Percentiles rank a stretch among this genome's conserved stretches.
These are phyloP conservation scores for Eudemis profundana DNA, from an alignment of 2,888 invertebrate species.

Conservation along the genomic window DNA sequence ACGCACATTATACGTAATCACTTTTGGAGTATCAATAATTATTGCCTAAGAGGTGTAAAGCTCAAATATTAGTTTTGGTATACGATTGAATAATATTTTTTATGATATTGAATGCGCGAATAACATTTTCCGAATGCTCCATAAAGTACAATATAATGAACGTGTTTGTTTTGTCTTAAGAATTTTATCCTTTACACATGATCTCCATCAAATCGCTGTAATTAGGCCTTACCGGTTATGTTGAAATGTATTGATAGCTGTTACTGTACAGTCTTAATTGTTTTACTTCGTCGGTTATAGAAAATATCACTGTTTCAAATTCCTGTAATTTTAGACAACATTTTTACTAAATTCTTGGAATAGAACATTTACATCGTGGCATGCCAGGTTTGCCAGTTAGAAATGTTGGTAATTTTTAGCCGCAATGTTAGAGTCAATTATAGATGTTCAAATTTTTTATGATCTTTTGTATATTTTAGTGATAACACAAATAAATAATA, in stretches of 20 bases:
- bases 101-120: constrained; percentile 53
- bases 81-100: constrained; percentile 32
- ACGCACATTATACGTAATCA: constrained; percentile 8
- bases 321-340: constrained; percentile 77
- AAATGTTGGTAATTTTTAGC: constrained; percentile 35
- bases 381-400: constrained; percentile 32
- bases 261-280: constrained; percentile 59
- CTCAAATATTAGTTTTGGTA: constrained; percentile 40
- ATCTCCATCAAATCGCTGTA: constrained; percentile 70
- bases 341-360: constrained; percentile 48
- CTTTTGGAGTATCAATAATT: constrained; percentile 40
- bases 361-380: constrained; percentile 20
- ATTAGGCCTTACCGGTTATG: constrained; percentile 63
- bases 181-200: constrained; percentile 77
- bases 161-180: constrained; percentile 72
- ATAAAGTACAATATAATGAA: constrained; percentile 75
- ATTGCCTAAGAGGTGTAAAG: constrained; percentile 20
- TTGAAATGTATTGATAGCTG: constrained; percentile 56
- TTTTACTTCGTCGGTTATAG: constrained; percentile 55
- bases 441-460: constrained; percentile 70
- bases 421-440: constrained; percentile 75
- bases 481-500: constrained; percentile 17
- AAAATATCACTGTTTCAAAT: constrained; percentile 70
- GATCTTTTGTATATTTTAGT: constrained; percentile 38
- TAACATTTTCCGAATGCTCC: constrained; percentile 80